A percentile compares a stretch with the other conserved stretches of the same genome.
Evolutionary conservation across 2,888 invertebrate genomes (phyloP).

Genomic region (Nemotelus nigrinus): DNA sequence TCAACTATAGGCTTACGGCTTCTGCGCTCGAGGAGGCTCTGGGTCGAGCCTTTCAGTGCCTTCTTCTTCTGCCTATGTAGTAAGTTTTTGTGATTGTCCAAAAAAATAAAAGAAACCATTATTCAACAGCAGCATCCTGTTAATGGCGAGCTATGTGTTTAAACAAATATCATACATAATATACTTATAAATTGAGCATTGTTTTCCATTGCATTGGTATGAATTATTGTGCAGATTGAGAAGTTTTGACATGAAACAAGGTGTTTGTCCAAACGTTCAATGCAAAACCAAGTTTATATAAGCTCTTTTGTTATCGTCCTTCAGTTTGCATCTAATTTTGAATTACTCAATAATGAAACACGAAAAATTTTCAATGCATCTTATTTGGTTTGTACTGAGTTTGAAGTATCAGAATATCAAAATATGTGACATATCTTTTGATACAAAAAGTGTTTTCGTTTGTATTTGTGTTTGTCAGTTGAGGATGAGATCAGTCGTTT

Average conservation of each 20-base stretch:
- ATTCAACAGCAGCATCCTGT: conserved; percentile 29
- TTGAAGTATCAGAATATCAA: too few relatives aligned
- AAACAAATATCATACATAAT: conserved; percentile 12
- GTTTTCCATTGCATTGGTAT: conserved; percentile 12
- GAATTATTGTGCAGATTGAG: background rate
- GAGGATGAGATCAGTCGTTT: too few relatives aligned
- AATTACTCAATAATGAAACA: too few relatives aligned
- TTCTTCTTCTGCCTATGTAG: conserved; percentile 75
- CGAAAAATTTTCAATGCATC: too few relatives aligned
- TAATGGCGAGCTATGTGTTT: conserved; percentile 24
- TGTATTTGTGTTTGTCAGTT: too few relatives aligned
- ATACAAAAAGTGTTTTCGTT: too few relatives aligned
- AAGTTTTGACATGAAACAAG: conserved; percentile 24
- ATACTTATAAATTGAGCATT: background rate
- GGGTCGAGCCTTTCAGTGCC: conserved; percentile 88
- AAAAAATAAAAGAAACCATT: conserved; percentile 16
- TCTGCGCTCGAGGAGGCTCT: conserved; percentile 74
- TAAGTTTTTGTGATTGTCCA: conserved; percentile 67
- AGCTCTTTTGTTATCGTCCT: background rate
- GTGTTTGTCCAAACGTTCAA: background rate
- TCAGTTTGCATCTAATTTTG: background rate
- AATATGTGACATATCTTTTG: too few relatives aligned
- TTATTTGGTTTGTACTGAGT: too few relatives aligned
- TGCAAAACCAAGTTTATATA: background rate
- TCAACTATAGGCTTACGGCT: conserved; percentile 69